Percentiles rank a stretch among this genome's conserved stretches.
Evolutionary conservation across 2,113 vertebrate genomes (phyloP).

Genomic region (Phasianus colchicus): DNA sequence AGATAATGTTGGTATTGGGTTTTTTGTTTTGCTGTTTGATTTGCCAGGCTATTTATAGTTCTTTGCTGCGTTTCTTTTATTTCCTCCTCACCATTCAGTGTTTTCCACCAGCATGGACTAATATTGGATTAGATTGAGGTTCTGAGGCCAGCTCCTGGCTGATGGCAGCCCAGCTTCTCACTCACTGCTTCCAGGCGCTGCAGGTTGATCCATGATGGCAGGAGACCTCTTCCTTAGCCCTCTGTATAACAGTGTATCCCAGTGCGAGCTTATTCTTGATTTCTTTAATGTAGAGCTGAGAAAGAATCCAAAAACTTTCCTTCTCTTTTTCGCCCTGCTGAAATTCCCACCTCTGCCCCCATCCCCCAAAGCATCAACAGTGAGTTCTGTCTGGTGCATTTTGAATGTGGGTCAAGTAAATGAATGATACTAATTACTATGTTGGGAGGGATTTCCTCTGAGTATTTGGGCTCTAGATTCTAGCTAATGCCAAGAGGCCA

Average conservation of each 20-base stretch:
- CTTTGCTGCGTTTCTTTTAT: conserved; percentile 6
- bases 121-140: background rate
- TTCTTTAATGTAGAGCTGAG: conserved; percentile 11
- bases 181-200: background rate
- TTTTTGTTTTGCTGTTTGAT: background rate
- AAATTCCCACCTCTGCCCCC: background rate
- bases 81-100: background rate
- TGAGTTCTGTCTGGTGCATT: conserved; percentile 48
- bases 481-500: conserved; percentile 53
- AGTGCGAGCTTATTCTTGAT: background rate
- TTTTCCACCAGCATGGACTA: background rate
- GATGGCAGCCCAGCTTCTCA: background rate
- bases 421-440: conserved; percentile 53
- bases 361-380: background rate
- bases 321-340: background rate
- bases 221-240: background rate
- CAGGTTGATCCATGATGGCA: background rate
- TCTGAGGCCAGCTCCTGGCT: conserved; percentile 28
- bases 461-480: conserved; percentile 67
- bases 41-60: conserved; percentile 33
- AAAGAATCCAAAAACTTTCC: background rate
- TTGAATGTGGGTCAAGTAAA: conserved; percentile 62
- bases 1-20: background rate
- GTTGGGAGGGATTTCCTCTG: conserved; percentile 56
- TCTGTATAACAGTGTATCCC: background rate